Evolutionary conservation across 2,113 vertebrate genomes (phyloP).

Genomic region (Chionodraco myersi): DNA sequence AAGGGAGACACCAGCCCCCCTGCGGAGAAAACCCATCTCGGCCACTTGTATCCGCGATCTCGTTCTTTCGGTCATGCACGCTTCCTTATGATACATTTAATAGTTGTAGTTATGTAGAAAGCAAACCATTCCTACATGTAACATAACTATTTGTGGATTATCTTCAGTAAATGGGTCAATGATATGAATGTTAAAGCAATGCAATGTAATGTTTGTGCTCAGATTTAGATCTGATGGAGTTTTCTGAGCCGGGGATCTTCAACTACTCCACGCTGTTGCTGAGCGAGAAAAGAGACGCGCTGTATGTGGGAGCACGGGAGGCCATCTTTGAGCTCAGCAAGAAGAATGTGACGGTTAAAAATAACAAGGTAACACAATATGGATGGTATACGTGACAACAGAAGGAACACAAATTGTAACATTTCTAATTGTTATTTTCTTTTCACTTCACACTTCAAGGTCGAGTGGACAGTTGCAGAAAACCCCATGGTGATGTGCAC

Average conservation of each 20-base stretch:
- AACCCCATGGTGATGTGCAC: constrained; percentile 87
- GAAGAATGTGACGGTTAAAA: constrained; percentile 86
- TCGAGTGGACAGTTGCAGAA: constrained; percentile 90
- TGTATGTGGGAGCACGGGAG: constrained; percentile 95
- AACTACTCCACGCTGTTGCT: constrained; percentile 95
- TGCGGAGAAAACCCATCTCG: no score
- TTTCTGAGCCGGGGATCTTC: constrained; percentile 88
- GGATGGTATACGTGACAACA: neutral
- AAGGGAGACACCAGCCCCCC: no score
- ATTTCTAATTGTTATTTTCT: neutral
- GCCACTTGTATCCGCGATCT: no score
- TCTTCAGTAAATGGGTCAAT: no score
- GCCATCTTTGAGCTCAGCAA: constrained; percentile 92
- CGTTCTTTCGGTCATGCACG: no score
- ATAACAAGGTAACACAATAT: constrained; percentile 85
- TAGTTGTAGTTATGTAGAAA: no score
- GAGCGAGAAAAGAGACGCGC: constrained; percentile 85
- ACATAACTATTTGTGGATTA: no score
- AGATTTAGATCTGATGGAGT: constrained; percentile 91
- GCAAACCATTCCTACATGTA: no score
- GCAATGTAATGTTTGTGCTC: constrained; percentile 29
- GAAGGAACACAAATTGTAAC: fast-evolving
- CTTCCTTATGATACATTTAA: no score
- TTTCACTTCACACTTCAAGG: constrained; percentile 75
- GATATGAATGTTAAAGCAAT: neutral